Percentiles rank a stretch among this genome's conserved stretches.
Evolutionary conservation across 2,797 vertebrate species (phyloP).

Genomic region (Poeciliopsis paucimaculata): DNA sequence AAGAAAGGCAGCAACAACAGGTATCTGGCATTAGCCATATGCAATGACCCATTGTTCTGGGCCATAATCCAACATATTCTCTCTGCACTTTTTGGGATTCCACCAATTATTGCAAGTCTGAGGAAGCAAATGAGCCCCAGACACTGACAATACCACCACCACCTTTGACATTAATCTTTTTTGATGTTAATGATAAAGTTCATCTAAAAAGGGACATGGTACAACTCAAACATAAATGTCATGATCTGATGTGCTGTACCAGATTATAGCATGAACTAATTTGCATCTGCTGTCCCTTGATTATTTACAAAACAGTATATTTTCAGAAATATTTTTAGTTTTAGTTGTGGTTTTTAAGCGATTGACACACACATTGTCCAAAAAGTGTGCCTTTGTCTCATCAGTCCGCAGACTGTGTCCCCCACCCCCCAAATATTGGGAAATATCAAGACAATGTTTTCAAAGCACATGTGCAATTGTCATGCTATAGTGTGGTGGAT

Average conservation of each 20-base stretch:
- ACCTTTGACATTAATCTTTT: not conserved
- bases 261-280: too few species aligned
- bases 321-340: not conserved
- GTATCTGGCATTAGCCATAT: not conserved
- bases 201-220: too few species aligned
- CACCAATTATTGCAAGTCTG: not conserved
- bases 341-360: not conserved
- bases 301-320: too few species aligned
- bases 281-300: too few species aligned
- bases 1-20: not conserved
- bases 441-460: not conserved
- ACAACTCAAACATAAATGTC: too few species aligned
- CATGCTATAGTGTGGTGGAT: not conserved
- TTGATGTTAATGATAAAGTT: too few species aligned
- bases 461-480: not conserved
- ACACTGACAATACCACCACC: not conserved
- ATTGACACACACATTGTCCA: not conserved
- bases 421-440: not conserved
- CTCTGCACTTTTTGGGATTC: not conserved
- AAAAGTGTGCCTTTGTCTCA: not conserved
- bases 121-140: not conserved
- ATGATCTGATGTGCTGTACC: too few species aligned
- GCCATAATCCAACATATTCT: not conserved
- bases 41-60: not conserved
- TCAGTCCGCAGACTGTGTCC: not conserved